Conservation (phyloP, 2,888 invertebrate genomes). For the Dicycla oo region DNA sequence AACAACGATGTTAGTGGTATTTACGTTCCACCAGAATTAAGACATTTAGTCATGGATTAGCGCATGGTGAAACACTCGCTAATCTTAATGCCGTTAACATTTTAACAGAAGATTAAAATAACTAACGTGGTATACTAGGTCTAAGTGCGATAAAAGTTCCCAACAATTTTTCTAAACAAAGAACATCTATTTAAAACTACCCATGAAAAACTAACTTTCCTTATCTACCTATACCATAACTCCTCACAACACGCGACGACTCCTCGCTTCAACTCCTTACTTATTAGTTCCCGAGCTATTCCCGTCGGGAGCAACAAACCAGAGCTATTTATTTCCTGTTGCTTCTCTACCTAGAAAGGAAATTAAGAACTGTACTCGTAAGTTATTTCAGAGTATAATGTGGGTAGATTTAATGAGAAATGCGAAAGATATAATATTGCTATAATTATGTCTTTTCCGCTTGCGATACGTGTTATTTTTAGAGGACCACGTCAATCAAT, state of each 20-base stretch:
- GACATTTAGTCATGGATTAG: no score
- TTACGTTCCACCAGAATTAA: no score
- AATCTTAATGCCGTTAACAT: no score
- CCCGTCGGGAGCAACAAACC: constrained; percentile 54
- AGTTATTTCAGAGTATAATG: constrained; percentile 20
- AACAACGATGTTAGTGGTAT: no score
- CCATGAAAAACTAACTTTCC: constrained; percentile 7
- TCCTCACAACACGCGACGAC: constrained; percentile 5
- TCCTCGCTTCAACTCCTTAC: constrained; percentile 19
- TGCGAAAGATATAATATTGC: neutral
- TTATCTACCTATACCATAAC: neutral
- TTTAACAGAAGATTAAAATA: no score
- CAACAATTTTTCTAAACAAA: neutral
- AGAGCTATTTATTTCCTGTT: constrained; percentile 53
- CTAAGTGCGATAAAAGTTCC: neutral
- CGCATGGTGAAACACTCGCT: no score
- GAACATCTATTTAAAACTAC: neutral
- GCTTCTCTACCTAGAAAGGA: constrained; percentile 35
- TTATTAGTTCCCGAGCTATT: constrained; percentile 52
- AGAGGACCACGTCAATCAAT: neutral
- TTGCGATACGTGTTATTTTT: neutral
- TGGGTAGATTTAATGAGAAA: constrained; percentile 5
- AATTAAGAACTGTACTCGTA: constrained; percentile 42
- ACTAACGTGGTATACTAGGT: no score
- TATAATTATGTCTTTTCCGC: neutral